Evolutionary conservation across 1,140 invertebrate species (phyloP), one percentile per base, ranked within the genome.

Genomic region (Halyomorpha halys): DNA sequence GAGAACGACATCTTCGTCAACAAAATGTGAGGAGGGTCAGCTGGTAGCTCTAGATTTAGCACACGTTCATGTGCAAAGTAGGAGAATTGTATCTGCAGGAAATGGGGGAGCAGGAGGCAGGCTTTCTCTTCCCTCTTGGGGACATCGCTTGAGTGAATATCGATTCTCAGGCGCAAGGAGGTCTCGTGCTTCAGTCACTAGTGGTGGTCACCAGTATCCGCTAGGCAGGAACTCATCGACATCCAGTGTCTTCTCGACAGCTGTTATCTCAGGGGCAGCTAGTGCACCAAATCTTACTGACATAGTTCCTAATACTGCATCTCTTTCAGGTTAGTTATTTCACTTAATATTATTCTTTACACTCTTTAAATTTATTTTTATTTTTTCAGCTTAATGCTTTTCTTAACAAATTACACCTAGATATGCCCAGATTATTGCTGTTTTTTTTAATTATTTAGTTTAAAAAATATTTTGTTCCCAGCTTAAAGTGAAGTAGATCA

Each of bases 231-330:
- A 56, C 18, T 4, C 53, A 9, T 44, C 30, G 8, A 25, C 87
- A 8, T 86, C 83, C 72, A 87, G 86, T 69, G 82, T 95, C 63
- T 94, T 96, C 81, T 91, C 88, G 72, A 96, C 92, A 34, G 92
- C 92, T 39, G 91, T 96, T 69, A 95, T 96, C 74, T 91, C 88
- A 71, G 92, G 92, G 34, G 91, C 90, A 67, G 90, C 89, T 62
- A 92, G 89, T 68, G 90, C 91, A 34, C 91, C 91, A 34, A 92
- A 94, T 76, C 81, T 94, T 44, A 83, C 90, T 69, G 87, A 91
- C 74, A 88, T 90, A 82, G 86, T 91, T 68, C 83, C 87, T 15
- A 80, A 79, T 62, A 79, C 84, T 21, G 80, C 84, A 4, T 82
- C 84, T 64, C 82, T 80, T 27, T 85, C 87, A 71, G 86, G 87